Percentiles rank a stretch among this genome's conserved stretches.
phyloP scores from a whole-genome alignment of 2,113 vertebrate species.

The Mus musculus region GRCm39 chr7:105073501-105074000 shows the following conservation, averaged over 20 bases:
- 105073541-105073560: background rate
- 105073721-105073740: background rate
- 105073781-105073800: slow-evolving; percentile 64
- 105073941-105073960: background rate
- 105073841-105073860: background rate
- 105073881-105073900: background rate
- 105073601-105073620: background rate
- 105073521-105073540: background rate
- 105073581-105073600: background rate
- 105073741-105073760: slow-evolving; percentile 71
- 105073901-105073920: background rate
- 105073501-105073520: background rate
- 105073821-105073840: slow-evolving; percentile 12
- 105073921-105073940: background rate
- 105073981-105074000: background rate
- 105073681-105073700: background rate
- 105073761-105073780: slow-evolving; percentile 71
- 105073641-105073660: slow-evolving; percentile 37
- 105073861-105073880: background rate
- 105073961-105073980: background rate
- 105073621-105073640: background rate
- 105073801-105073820: slow-evolving; percentile 9
- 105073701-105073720: background rate
- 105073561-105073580: background rate
- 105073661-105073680: background rate